These are phyloP conservation scores for Ormyrus rosae DNA, from an alignment of 2,888 invertebrate species.

Conservation along the genomic window DNA sequence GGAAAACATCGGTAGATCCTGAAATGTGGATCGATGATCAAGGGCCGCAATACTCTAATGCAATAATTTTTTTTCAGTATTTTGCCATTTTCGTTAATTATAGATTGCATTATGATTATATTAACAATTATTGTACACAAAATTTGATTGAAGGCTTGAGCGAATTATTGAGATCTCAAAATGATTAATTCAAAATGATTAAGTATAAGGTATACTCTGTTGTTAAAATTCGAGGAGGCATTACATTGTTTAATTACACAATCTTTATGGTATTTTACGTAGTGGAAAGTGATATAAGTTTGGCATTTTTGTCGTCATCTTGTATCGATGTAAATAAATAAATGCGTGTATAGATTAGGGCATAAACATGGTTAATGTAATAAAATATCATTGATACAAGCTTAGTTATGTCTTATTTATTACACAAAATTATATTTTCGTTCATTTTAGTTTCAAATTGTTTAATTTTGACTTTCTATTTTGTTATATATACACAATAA, in stretches of 20 bases:
- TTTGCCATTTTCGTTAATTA: not conserved
- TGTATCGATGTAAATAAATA: constrained; percentile 56
- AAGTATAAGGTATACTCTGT: constrained; percentile 24
- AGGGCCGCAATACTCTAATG: constrained; percentile 37
- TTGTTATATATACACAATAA: no score
- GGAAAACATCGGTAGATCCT: not conserved
- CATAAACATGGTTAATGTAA: constrained; percentile 55
- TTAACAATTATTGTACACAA: not conserved
- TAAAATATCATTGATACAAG: constrained; percentile 57
- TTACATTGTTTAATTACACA: constrained; percentile 34
- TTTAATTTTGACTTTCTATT: no score
- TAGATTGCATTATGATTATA: not conserved
- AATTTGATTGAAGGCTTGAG: not conserved
- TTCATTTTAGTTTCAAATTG: not conserved
- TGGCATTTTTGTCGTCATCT: constrained; percentile 56
- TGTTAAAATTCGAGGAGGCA: constrained; percentile 30
- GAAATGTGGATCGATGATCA: constrained; percentile 8
- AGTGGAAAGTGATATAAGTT: constrained; percentile 50
- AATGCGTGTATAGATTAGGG: constrained; percentile 57
- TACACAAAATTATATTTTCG: not conserved
- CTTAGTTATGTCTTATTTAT: constrained; percentile 46
- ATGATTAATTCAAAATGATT: not conserved
- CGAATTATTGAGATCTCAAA: constrained; percentile 8
- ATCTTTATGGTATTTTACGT: constrained; percentile 31
- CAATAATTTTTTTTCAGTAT: constrained; percentile 28